Percentiles rank a stretch among this genome's conserved stretches.
Evolutionary conservation across 2,797 vertebrate genomes (phyloP).

Genomic region (Heliangelus exortis): DNA sequence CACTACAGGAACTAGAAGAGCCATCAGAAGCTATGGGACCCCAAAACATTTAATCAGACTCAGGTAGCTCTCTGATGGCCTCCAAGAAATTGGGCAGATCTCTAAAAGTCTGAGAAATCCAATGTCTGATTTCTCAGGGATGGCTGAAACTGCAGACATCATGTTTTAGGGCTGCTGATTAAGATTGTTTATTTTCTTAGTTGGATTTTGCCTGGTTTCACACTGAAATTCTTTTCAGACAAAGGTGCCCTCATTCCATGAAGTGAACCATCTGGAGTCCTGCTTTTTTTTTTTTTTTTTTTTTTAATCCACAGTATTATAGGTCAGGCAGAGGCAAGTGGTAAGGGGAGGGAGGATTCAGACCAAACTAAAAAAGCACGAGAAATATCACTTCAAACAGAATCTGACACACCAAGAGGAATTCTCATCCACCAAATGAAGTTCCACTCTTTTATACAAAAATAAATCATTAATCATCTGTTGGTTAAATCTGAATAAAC

Average conservation of each 20-base stretch:
- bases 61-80: neutral
- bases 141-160: neutral
- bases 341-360: neutral
- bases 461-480: rapidly evolving
- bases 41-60: neutral
- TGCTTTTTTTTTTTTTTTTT: neutral
- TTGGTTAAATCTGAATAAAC: neutral
- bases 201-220: neutral
- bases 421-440: neutral
- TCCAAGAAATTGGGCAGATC: neutral
- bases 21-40: neutral
- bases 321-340: neutral
- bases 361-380: neutral
- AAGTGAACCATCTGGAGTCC: slow-evolving; percentile 1
- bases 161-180: neutral
- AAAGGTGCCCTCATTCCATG: neutral
- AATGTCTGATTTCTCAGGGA: too few species aligned
- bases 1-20: neutral
- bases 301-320: slow-evolving; percentile 5
- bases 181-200: neutral
- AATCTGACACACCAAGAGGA: neutral
- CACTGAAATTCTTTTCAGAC: neutral
- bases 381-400: neutral
- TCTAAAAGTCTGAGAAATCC: neutral
- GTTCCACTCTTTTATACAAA: neutral